Percentiles rank a stretch among this genome's conserved stretches.
These are phyloP conservation scores for Petrolisthes manimaculis DNA, from an alignment of 2,888 invertebrate genomes.

Conservation along the genomic window DNA sequence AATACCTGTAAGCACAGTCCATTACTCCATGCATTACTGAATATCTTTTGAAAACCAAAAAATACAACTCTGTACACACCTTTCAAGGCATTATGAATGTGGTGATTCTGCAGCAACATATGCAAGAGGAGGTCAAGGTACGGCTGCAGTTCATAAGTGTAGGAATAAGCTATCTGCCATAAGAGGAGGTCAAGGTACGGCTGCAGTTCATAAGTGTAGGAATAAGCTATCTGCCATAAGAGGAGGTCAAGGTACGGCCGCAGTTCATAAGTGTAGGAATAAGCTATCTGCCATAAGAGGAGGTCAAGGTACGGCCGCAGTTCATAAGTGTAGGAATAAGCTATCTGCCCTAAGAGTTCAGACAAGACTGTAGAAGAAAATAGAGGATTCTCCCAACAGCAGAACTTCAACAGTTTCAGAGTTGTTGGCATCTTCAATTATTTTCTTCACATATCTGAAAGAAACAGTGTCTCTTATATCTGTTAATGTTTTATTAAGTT, in stretches of 20 bases:
- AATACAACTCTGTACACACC: slow-evolving; percentile 72
- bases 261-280: too few relatives aligned
- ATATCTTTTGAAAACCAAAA: not conserved
- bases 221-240: too few relatives aligned
- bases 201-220: too few relatives aligned
- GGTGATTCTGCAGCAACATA: slow-evolving; percentile 91
- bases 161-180: too few relatives aligned
- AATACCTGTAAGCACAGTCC: slow-evolving; percentile 70
- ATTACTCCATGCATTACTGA: not conserved
- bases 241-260: too few relatives aligned
- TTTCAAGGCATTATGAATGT: slow-evolving; percentile 93
- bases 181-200: too few relatives aligned
- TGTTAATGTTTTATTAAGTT: too few relatives aligned
- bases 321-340: slow-evolving; percentile 92
- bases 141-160: too few relatives aligned
- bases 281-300: too few relatives aligned
- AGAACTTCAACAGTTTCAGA: slow-evolving; percentile 91
- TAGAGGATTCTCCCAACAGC: slow-evolving; percentile 96
- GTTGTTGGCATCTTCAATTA: slow-evolving; percentile 93
- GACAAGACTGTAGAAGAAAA: slow-evolving; percentile 90
- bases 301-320: slow-evolving; percentile 90
- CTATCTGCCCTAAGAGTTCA: slow-evolving; percentile 87
- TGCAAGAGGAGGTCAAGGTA: slow-evolving; percentile 89
- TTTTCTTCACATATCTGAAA: slow-evolving; percentile 84
- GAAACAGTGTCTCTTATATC: too few relatives aligned